phyloP scores from a whole-genome alignment of 1,140 invertebrate species.

The Nephotettix cincticeps region DNA sequence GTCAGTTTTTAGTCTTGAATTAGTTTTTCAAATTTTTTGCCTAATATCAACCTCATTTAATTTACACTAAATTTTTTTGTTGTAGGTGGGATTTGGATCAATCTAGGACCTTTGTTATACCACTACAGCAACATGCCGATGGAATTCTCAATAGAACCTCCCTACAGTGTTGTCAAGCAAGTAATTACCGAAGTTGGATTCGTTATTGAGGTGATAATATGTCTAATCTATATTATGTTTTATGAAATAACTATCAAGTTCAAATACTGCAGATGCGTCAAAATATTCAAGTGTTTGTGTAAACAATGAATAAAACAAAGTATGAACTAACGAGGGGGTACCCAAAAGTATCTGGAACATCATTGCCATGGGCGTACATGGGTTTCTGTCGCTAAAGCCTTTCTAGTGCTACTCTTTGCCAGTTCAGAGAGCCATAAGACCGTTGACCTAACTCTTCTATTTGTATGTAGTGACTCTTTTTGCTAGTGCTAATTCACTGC shows the following conservation, averaged over 20 bases:
- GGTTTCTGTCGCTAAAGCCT: neutral
- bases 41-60: too few species aligned
- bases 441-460: too few species aligned
- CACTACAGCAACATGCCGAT: constrained; percentile 89
- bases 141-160: constrained; percentile 92
- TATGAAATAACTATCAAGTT: too few species aligned
- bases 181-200: constrained; percentile 89
- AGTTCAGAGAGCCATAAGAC: too few species aligned
- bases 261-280: too few species aligned
- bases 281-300: neutral
- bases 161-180: constrained; percentile 79
- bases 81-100: constrained; percentile 80
- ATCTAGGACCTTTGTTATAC: constrained; percentile 91
- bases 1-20: too few species aligned
- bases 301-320: neutral
- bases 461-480: too few species aligned
- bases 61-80: too few species aligned
- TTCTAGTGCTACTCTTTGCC: too few species aligned
- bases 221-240: too few species aligned
- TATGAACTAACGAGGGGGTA: neutral
- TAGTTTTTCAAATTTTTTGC: too few species aligned
- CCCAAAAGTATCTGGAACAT: neutral
- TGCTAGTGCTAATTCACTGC: too few species aligned
- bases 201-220: constrained; percentile 67
- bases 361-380: neutral